A percentile compares a stretch with the other conserved stretches of the same genome.
These are phyloP conservation scores for Burhinus oedicnemus DNA, from an alignment of 2,113 vertebrate species.

Conservation along the genomic window DNA sequence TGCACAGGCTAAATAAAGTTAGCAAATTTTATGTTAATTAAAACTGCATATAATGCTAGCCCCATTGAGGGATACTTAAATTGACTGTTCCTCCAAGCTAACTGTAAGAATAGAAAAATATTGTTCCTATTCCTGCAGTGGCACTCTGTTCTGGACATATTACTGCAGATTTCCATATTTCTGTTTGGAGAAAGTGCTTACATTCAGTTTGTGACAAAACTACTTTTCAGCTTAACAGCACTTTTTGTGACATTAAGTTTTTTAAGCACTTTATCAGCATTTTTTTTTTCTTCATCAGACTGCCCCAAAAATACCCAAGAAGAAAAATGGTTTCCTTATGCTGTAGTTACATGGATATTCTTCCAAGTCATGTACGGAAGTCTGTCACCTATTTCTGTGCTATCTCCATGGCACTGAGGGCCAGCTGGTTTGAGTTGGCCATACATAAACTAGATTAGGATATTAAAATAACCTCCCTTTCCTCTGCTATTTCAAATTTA, in stretches of 20 bases:
- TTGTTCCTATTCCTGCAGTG: not conserved
- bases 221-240: conserved; percentile 18
- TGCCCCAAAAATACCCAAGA: not conserved
- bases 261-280: not conserved
- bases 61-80: not conserved
- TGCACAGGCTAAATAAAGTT: not conserved
- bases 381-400: not conserved
- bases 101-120: not conserved
- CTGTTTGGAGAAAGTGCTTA: conserved; percentile 39
- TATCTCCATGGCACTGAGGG: not conserved
- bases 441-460: not conserved
- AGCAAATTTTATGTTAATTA: conserved; percentile 27
- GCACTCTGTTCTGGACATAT: not conserved
- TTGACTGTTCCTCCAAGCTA: not conserved
- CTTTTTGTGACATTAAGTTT: not conserved
- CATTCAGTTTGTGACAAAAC: not conserved
- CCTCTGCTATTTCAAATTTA: not conserved
- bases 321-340: not conserved
- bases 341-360: not conserved
- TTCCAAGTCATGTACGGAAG: not conserved
- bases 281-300: not conserved
- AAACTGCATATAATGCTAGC: not conserved
- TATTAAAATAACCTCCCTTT: not conserved
- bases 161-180: not conserved
- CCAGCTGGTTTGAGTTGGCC: not conserved